Evolutionary conservation across 92 coral and sea anemone species (phyloP), one percentile per base, ranked within the genome.

Genomic region (Hydrozoanthus gracilis): DNA sequence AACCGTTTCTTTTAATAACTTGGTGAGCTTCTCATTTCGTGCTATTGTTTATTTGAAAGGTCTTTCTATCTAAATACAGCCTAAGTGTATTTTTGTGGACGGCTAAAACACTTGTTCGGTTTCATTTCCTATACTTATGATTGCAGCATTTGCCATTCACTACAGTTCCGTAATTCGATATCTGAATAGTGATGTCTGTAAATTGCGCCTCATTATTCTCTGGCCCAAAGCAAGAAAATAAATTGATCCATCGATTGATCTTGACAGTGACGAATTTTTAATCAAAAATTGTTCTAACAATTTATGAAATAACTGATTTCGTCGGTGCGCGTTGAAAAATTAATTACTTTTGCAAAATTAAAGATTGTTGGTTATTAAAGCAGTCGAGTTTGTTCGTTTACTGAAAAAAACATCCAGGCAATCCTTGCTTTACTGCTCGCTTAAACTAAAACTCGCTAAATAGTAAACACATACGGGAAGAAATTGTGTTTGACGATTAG

Each of bases 251-350:
- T 35, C n/a, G 85, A 80, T 17, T 48, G 74, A 12, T 17, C 48
- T 47, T 80, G 85, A 80, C 85, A 80, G 85, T 65, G 73, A 80
- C 85, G 73, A 80, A 80, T 80, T 80, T 80, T 80, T 80, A 80
- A 80, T 80, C 74, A 80, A 80, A 39, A 51, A 65, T 48, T 50
- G 85, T 80, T 50, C 85, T 65, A 66, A 66, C 74, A 46, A 65
- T 80, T 80, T 80, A 80, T 80, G 74, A 80, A 80, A 47, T 17
- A 48, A 80, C 85, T 64, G 85, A 80, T 80, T 80, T 65, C 73
- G 47, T 65, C 74, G 85, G 44, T 66, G 55, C 75, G 85, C 75
- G 73, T 12, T 65, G 85, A 62, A 80, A 66, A 80, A 80, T 80
- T 80, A 80, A 80, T 80, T 80, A 80, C 85, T 80, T 80, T 68